Conservation (phyloP, 1,140 invertebrate genomes). For the Colletes latitarsis region DNA sequence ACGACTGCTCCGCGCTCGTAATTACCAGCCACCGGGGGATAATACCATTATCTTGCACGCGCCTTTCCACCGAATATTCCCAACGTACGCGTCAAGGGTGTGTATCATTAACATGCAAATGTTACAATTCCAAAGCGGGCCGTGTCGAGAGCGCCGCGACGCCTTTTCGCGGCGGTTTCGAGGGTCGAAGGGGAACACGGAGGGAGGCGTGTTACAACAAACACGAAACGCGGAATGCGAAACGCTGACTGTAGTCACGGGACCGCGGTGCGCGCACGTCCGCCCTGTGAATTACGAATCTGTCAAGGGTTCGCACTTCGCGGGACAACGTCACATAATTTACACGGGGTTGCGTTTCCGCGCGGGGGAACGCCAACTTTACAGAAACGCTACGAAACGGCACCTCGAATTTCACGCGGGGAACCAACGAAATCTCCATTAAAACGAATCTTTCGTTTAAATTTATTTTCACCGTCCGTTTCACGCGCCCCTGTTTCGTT, state of each 20-base stretch:
- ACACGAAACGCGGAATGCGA: neutral
- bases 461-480: too few species aligned
- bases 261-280: neutral
- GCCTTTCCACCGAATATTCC: constrained; percentile 22
- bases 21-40: neutral
- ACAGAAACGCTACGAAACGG: constrained; percentile 3
- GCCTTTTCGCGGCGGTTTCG: neutral
- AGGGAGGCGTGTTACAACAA: neutral
- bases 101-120: constrained; percentile 28
- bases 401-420: neutral
- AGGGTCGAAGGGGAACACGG: neutral
- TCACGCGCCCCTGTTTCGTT: too few species aligned
- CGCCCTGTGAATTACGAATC: constrained; percentile 22
- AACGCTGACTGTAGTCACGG: constrained; percentile 10
- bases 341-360: neutral
- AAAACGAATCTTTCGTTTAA: too few species aligned
- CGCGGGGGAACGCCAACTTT: constrained; percentile 7
- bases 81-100: constrained; percentile 8
- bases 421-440: too few species aligned
- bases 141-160: neutral
- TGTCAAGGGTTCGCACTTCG: constrained; percentile 14
- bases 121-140: neutral
- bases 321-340: constrained; percentile 25
- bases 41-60: constrained; percentile 17
- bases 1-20: neutral